A percentile compares a stretch with the other conserved stretches of the same genome.
phyloP scores from a whole-genome alignment of 2,888 invertebrate genomes.

The Drosophila pseudotakahashii region DNA sequence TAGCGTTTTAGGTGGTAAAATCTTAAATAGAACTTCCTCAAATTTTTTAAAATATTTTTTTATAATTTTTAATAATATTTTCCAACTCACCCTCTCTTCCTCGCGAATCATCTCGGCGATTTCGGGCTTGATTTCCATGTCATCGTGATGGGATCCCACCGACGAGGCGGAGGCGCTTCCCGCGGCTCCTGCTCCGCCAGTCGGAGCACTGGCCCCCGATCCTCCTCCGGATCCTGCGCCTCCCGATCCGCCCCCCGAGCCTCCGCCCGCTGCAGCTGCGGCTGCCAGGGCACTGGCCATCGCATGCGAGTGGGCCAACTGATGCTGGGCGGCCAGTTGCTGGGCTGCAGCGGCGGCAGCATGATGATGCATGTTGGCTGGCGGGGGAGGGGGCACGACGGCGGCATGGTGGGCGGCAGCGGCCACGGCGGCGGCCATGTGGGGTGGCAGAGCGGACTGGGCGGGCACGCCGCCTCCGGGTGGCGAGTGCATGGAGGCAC shows the following conservation, averaged over 20 bases:
- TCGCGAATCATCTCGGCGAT: constrained; percentile 98
- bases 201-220: constrained; percentile 56
- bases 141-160: constrained; percentile 87
- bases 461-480: constrained; percentile 37
- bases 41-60: neutral
- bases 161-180: constrained; percentile 54
- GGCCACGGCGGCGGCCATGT: constrained; percentile 74
- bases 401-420: constrained; percentile 69
- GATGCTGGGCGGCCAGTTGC: constrained; percentile 80
- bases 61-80: neutral
- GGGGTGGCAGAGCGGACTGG: constrained; percentile 65
- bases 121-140: constrained; percentile 96
- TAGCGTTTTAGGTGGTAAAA: too few species aligned
- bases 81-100: constrained; percentile 94
- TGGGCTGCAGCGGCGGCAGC: constrained; percentile 79
- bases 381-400: constrained; percentile 54
- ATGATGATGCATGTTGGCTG: constrained; percentile 71
- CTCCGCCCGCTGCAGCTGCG: constrained; percentile 76
- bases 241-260: constrained; percentile 72
- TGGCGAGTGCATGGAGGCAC: constrained; percentile 46
- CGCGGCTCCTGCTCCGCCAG: constrained; percentile 58
- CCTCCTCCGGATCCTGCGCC: constrained; percentile 79
- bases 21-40: too few species aligned
- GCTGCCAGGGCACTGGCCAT: constrained; percentile 82
- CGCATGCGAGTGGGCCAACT: constrained; percentile 81